Evolutionary conservation across 2,888 invertebrate genomes (phyloP).

Genomic region (Cremastobaeus sp.): DNA sequence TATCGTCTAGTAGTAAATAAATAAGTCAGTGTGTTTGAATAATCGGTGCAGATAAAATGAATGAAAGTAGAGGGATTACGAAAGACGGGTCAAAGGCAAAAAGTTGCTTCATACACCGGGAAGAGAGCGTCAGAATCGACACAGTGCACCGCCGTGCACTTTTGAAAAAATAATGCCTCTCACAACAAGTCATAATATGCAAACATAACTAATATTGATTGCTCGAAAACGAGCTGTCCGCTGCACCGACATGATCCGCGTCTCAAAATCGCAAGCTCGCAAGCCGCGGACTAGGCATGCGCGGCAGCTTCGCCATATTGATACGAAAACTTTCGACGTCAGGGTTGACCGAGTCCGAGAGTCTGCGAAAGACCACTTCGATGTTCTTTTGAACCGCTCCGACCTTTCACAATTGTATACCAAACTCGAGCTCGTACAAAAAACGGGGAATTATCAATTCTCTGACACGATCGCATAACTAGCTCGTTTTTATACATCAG

Average conservation of each 20-base stretch:
- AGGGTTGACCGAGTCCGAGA: slow-evolving; percentile 20
- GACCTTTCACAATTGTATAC: slow-evolving; percentile 13
- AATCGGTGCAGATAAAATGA: slow-evolving; percentile 11
- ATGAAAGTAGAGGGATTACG: slow-evolving; percentile 6
- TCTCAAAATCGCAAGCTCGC: slow-evolving; percentile 23
- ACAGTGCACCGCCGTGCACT: slow-evolving; percentile 6
- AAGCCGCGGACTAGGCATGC: slow-evolving; percentile 53
- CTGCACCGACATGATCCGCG: slow-evolving; percentile 16
- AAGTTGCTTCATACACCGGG: slow-evolving; percentile 26
- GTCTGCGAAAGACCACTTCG: slow-evolving; percentile 3
- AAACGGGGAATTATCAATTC: slow-evolving; percentile 4
- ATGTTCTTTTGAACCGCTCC: slow-evolving; percentile 31
- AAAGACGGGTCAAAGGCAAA: slow-evolving; percentile 15
- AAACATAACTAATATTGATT: slow-evolving; percentile 27
- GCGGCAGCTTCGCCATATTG: slow-evolving; percentile 43
- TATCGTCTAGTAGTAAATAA: too few species aligned
- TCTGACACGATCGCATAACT: not conserved
- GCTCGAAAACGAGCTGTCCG: slow-evolving; percentile 9
- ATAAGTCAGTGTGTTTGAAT: too few species aligned
- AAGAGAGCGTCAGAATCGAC: not conserved
- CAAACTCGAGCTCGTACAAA: not conserved
- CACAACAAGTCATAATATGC: slow-evolving; percentile 13
- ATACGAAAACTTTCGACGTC: slow-evolving; percentile 24
- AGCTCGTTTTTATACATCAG: not conserved
- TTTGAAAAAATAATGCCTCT: slow-evolving; percentile 2